Conservation (phyloP, 2,113 vertebrate genomes). For the Tapirus terrestris region DNA sequence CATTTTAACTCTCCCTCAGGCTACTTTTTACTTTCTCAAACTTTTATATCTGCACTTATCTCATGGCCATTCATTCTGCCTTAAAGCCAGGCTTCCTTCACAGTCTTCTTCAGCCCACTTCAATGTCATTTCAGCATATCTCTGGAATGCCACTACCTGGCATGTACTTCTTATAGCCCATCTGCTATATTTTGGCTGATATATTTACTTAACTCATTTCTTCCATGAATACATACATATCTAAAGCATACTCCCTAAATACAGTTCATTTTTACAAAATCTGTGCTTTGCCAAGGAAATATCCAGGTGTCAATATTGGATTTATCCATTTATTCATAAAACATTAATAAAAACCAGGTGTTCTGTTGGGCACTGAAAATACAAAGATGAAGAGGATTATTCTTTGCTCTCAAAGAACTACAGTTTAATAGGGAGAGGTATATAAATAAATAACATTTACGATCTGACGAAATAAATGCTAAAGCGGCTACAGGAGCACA, state of each 20-base stretch:
- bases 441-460: neutral
- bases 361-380: neutral
- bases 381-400: neutral
- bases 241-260: slow-evolving; percentile 25
- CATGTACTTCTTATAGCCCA: neutral
- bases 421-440: neutral
- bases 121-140: neutral
- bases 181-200: slow-evolving; percentile 42
- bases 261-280: slow-evolving; percentile 27
- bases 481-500: neutral
- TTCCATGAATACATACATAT: neutral
- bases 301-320: neutral
- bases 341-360: slow-evolving; percentile 19
- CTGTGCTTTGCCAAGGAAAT: slow-evolving; percentile 40
- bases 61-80: neutral
- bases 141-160: slow-evolving; percentile 39
- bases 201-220: neutral
- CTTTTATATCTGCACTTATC: neutral
- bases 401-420: slow-evolving; percentile 28
- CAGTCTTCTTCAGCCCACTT: neutral
- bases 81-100: neutral
- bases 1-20: neutral
- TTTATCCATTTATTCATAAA: slow-evolving; percentile 13
- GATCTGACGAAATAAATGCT: neutral
- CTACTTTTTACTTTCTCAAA: neutral